phyloP scores from a whole-genome alignment of 2,113 vertebrate species.

The Gnathonemus longibarbis region DNA sequence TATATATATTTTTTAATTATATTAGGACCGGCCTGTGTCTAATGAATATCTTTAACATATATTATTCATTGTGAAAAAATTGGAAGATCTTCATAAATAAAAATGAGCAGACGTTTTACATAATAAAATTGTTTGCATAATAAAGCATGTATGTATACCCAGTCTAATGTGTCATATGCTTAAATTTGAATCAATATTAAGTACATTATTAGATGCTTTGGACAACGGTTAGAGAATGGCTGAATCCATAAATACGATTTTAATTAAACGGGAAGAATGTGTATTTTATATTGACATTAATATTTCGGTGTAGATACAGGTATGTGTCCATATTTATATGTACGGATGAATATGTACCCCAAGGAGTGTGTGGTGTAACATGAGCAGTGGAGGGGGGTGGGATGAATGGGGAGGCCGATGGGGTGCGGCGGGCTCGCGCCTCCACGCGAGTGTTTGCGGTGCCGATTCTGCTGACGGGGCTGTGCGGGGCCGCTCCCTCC shows the following conservation, averaged over 20 bases:
- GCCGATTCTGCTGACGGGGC: conserved; percentile 14
- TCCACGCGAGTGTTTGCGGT: neutral
- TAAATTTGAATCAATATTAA: neutral
- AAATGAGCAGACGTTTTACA: neutral
- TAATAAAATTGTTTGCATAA: neutral
- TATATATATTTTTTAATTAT: neutral
- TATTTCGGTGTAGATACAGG: neutral
- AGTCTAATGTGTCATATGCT: neutral
- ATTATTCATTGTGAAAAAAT: neutral
- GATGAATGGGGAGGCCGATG: neutral
- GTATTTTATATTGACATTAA: neutral
- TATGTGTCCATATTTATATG: neutral
- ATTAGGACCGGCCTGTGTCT: neutral
- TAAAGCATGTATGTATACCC: neutral
- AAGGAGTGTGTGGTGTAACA: neutral
- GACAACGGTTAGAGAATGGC: neutral
- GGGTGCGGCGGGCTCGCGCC: conserved; percentile 5
- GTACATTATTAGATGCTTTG: neutral
- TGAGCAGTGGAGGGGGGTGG: neutral
- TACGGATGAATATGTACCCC: neutral
- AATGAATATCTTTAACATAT: neutral
- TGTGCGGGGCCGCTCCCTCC: neutral
- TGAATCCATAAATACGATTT: neutral
- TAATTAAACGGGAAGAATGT: neutral
- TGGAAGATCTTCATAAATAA: neutral